phyloP scores from a whole-genome alignment of 30 jellyfish, hydroid and myxozoan species.

The Haliclystus octoradiatus region DNA sequence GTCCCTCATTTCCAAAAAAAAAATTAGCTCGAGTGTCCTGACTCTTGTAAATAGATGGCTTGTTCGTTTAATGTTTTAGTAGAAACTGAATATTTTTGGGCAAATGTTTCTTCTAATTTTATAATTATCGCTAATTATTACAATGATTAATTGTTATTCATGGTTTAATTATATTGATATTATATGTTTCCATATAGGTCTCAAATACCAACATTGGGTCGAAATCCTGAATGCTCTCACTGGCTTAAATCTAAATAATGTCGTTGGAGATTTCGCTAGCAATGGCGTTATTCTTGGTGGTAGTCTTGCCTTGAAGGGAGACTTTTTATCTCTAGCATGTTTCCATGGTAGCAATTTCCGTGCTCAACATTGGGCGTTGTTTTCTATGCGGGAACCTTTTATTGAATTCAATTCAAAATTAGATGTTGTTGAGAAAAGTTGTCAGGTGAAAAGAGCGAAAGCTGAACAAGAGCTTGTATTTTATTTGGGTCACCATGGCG shows the following conservation, averaged over 20 bases:
- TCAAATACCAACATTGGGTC: conserved; percentile 95
- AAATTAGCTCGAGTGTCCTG: no score
- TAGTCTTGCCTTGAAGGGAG: conserved; percentile 61
- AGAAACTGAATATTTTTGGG: no score
- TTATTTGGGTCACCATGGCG: conserved; percentile 26
- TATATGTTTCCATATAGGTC: no score
- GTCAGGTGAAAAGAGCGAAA: conserved; percentile 74
- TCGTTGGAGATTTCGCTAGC: conserved; percentile 21
- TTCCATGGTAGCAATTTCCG: conserved; percentile 96
- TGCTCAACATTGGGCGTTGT: conserved; percentile 96
- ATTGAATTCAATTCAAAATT: conserved; percentile 48
- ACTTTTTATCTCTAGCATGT: conserved; percentile 74
- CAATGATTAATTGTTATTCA: no score
- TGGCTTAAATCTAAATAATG: conserved; percentile 45
- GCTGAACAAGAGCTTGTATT: conserved; percentile 49
- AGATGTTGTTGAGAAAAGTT: conserved; percentile 68
- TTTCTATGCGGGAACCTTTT: conserved; percentile 79
- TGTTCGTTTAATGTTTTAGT: no score
- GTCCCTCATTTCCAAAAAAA: no score
- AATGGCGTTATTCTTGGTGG: conserved; percentile 51
- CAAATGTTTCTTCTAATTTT: no score
- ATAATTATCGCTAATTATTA: no score
- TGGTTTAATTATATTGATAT: no score
- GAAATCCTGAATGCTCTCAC: conserved; percentile 64
- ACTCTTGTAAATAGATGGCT: no score